Evolutionary conservation across 2,113 vertebrate species (phyloP), one percentile per base, ranked within the genome.

Genomic region (Macroglossus sobrinus): DNA sequence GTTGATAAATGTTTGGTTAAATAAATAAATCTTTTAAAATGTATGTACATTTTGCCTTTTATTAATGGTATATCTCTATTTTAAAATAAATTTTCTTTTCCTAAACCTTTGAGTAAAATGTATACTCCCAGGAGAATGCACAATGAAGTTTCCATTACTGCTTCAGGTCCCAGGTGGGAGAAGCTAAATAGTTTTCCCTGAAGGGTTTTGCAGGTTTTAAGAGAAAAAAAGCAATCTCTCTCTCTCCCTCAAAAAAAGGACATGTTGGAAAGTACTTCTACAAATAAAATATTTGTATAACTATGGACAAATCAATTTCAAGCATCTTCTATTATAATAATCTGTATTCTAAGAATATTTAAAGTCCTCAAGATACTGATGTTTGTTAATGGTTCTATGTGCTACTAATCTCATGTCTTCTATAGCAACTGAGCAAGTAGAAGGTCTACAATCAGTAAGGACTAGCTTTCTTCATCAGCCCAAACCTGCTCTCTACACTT

Each of bases 1-100:
- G 64, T 72, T 26, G 63, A 8, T 90, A 53, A 64, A 47, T 55
- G 0, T 82, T 91, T 71, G 26, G 7, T 66, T 94, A 88, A 94
- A 68, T 66, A 79, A 75, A 81, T 74, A 57, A 85, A 19, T 92
- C 22, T 89, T 96, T 91, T 10, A 40, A 75, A 90, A 61, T 91
- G 2, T 47, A 30, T 71, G n/a, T 85, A 21, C 18, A 76, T 64
- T 82, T 16, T 80, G 2, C 22, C 61, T 82, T 69, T 85, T 84
- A 57, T 89, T 78, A 63, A 18, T 57, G 7, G 53, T 57, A 57
- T 53, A 30, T 50, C 45, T 19, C 5, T 35, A 63, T 64, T 94
- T 63, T 95, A 86, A 6, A 95, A 79, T 82, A 40, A 47, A 75
- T 76, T 63, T 74, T 0, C 24, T 81, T 59, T n/a, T 43, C 68